A percentile compares a stretch with the other conserved stretches of the same genome.
These are phyloP conservation scores for Meiosimyza decipiens DNA, from an alignment of 2,888 invertebrate species.

Conservation along the genomic window DNA sequence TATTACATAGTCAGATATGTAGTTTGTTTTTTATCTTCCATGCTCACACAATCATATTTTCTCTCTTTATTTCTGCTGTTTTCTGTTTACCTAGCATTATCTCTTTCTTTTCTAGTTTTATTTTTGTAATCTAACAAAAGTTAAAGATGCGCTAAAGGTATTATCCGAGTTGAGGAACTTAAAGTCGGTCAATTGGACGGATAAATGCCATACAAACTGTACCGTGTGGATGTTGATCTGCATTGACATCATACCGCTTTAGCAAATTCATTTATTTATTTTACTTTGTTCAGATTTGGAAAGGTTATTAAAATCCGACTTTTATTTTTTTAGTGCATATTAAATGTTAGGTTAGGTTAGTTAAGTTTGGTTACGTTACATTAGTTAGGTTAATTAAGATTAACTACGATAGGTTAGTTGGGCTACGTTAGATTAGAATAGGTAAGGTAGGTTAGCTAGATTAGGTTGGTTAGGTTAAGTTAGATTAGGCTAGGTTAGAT, in stretches of 20 bases:
- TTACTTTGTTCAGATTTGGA: not conserved
- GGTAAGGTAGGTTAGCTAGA: too few species aligned
- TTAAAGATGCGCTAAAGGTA: slow-evolving; percentile 17
- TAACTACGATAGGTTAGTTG: too few species aligned
- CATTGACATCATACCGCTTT: not conserved
- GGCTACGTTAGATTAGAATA: too few species aligned
- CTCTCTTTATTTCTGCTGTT: not conserved
- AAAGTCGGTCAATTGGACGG: slow-evolving; percentile 8
- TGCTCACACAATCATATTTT: not conserved
- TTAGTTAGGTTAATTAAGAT: too few species aligned
- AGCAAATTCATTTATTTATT: not conserved
- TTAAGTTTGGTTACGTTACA: too few species aligned
- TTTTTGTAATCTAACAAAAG: slow-evolving; percentile 6
- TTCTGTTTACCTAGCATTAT: too few species aligned
- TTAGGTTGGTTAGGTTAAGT: too few species aligned
- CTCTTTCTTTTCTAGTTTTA: not conserved
- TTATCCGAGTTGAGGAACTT: not conserved
- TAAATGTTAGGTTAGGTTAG: not conserved
- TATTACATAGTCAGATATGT: not conserved
- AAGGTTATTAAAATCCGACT: not conserved
- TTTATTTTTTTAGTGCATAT: not conserved
- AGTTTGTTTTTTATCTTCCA: not conserved
- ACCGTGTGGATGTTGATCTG: too few species aligned
- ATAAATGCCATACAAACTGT: too few species aligned
- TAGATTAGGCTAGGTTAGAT: too few species aligned